phyloP scores from a whole-genome alignment of 2,113 vertebrate species.

The Ceyx melanurus region DNA sequence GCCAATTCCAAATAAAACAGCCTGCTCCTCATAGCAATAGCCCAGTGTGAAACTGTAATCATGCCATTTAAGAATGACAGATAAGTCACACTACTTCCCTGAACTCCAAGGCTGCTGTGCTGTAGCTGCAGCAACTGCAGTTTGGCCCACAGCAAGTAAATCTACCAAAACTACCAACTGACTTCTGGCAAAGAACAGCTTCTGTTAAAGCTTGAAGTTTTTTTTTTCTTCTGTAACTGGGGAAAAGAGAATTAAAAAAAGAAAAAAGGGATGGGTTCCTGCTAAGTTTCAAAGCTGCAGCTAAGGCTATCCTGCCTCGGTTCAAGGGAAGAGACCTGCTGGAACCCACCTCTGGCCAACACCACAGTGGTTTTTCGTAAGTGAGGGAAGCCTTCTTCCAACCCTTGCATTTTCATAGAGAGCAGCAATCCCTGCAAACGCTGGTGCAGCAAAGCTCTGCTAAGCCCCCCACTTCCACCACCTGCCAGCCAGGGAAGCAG shows the following conservation, averaged over 20 bases:
- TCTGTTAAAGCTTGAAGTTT: neutral
- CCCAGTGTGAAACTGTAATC: neutral
- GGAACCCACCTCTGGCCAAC: neutral
- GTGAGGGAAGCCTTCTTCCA: neutral
- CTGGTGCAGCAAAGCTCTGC: neutral
- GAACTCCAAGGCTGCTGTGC: neutral
- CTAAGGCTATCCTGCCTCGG: neutral
- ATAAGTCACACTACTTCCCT: neutral
- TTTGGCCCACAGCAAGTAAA: neutral
- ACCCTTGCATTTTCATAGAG: neutral
- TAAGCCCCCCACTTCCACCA: neutral
- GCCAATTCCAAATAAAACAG: neutral
- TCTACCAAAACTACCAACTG: neutral
- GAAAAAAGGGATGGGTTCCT: neutral
- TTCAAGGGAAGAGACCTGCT: neutral
- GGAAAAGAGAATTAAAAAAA: neutral
- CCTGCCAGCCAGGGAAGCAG: rapidly evolving
- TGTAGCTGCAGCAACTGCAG: neutral
- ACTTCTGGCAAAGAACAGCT: neutral
- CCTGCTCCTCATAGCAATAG: neutral
- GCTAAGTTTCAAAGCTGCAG: neutral
- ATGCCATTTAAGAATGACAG: neutral
- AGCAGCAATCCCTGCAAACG: neutral
- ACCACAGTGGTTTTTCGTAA: neutral
- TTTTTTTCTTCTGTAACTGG: neutral